A percentile compares a stretch with the other conserved stretches of the same genome.
Conservation (phyloP, 2,888 invertebrate species). For the Brachynemurus nebulosus region DNA sequence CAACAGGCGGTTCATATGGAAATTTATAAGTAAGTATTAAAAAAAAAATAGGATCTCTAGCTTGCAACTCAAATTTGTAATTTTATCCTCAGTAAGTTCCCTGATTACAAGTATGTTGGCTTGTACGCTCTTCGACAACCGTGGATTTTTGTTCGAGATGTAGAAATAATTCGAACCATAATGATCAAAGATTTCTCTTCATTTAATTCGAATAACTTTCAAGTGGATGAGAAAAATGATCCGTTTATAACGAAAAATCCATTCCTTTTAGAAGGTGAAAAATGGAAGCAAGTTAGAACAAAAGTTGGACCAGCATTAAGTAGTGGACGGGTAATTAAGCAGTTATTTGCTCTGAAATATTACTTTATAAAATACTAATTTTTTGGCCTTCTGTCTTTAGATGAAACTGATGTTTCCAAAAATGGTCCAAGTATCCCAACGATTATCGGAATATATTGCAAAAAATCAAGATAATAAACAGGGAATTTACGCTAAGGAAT, state of each 20-base stretch:
- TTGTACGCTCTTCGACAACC: background rate
- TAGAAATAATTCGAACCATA: background rate
- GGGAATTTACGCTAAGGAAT: constrained; percentile 28
- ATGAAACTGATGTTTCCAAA: constrained; percentile 32
- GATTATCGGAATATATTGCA: constrained; percentile 26
- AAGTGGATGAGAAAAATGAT: constrained; percentile 17
- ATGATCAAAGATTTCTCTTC: background rate
- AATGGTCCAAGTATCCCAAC: constrained; percentile 29
- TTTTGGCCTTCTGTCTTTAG: background rate
- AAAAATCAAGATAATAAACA: constrained; percentile 20
- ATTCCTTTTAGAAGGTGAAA: constrained; percentile 20
- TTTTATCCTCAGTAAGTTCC: too few relatives aligned
- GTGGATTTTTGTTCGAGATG: background rate
- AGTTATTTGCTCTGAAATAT: too few relatives aligned
- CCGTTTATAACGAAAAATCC: constrained; percentile 23
- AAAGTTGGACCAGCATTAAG: background rate
- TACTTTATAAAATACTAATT: background rate
- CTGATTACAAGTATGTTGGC: background rate
- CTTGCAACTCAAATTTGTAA: too few relatives aligned
- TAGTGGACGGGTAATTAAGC: background rate
- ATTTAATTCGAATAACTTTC: background rate
- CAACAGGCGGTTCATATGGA: too few relatives aligned
- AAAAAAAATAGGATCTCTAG: too few relatives aligned
- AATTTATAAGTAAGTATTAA: too few relatives aligned
- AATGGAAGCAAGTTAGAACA: constrained; percentile 19